Evolutionary conservation across 2,888 invertebrate genomes (phyloP).

Genomic region (Torymus tubicola): DNA sequence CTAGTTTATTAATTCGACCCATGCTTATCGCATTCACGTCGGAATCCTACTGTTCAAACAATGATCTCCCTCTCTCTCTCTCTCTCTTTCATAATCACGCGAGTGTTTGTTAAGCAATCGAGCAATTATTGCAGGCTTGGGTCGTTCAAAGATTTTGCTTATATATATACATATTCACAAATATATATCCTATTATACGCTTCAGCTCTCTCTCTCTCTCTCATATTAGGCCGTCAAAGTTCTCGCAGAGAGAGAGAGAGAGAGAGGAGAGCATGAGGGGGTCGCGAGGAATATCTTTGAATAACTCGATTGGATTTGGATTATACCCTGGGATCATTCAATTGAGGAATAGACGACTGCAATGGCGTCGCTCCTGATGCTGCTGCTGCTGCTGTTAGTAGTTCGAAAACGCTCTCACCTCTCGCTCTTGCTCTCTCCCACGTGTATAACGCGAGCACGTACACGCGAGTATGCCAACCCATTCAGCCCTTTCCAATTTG

Average conservation of each 20-base stretch:
- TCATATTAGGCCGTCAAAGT: conserved; percentile 5
- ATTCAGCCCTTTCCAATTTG: too few relatives aligned
- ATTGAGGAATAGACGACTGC: conserved; percentile 3
- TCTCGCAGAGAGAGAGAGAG: neutral
- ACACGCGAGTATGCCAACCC: too few relatives aligned
- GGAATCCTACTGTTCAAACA: neutral
- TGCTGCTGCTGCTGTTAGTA: too few relatives aligned
- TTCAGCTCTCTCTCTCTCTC: too few relatives aligned
- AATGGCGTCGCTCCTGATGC: too few relatives aligned
- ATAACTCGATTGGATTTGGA: conserved; percentile 46
- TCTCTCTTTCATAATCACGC: neutral
- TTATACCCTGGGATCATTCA: conserved; percentile 27
- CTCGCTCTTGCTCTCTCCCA: too few relatives aligned
- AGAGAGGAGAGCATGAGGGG: neutral
- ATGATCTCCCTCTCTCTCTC: too few relatives aligned
- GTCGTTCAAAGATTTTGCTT: too few relatives aligned
- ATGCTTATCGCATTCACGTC: neutral
- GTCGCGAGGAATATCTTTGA: conserved; percentile 36
- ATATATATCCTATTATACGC: too few relatives aligned
- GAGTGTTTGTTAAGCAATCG: conserved; percentile 22
- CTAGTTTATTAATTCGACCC: conserved; percentile 4
- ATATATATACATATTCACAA: too few relatives aligned
- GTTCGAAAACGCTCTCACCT: too few relatives aligned
- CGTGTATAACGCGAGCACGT: too few relatives aligned
- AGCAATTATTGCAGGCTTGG: neutral